Evolutionary conservation across 2,888 invertebrate species (phyloP), one percentile per base, ranked within the genome.

Genomic region (Chalcosyrphus nemorum): DNA sequence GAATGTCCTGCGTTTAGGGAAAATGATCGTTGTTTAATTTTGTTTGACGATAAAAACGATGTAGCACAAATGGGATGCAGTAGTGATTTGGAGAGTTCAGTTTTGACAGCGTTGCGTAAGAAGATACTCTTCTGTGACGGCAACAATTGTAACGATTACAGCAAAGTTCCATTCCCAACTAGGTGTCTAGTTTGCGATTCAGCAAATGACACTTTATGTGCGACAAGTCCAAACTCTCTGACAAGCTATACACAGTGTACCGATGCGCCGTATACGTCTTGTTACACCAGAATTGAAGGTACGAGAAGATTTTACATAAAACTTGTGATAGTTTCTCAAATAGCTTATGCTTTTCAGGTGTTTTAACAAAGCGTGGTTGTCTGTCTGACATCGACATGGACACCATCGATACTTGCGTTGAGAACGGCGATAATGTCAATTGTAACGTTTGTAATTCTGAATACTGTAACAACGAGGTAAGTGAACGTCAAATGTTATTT

Each of bases 11-110:
- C 88, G 0, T 89, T 87, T 43, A 88, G 89, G 3, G 82, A 86
- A 2, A 80, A 86, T 6, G 90, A 90, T 74, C 86, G 87, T 68
- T 90, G 90, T 74, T 89, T 87, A 21, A 89, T 89, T 4, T 87
- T 88, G 50, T 90, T 90, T 56, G 87, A 86, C 4, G 47, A 76
- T 2, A 2, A 0, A 1, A 86, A 82, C 56, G 47, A 56, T 21
- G 59, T 86, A 15, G 68, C 77, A 54, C 86, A 86, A 66, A 89
- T 90, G 89, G 90, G 90, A 6, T 90, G 90, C 70, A 87, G 82
- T 43, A 89, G 89, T 41, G 89, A 90, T 43, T 52, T 88, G 24
- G 84, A 87, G 4, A 76, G 61, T 1, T 41, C 74, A 0, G 87
- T 86, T 35, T 27, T 89, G 0, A 2, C 63, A 1, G 13, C 59